Conservation (phyloP, 2,888 invertebrate species). For the Ormyrus pomaceus region DNA sequence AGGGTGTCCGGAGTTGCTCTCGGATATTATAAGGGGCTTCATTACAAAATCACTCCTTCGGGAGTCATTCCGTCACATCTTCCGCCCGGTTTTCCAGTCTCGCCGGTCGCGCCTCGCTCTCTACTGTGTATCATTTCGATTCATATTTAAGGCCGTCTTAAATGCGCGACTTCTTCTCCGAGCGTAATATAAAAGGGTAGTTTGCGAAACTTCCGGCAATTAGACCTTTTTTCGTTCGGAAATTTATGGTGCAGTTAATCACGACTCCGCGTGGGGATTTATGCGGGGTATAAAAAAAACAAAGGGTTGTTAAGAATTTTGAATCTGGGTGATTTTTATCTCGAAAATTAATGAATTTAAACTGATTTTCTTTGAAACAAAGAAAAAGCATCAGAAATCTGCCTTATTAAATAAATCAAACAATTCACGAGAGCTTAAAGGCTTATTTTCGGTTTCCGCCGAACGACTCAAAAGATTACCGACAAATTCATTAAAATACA, state of each 20-base stretch:
- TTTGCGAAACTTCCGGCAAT: constrained; percentile 8
- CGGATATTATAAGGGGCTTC: constrained; percentile 66
- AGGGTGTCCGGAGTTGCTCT: constrained; percentile 57
- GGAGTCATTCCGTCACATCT: constrained; percentile 72
- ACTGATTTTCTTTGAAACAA: too few relatives aligned
- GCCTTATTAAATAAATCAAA: background rate
- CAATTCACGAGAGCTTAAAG: background rate
- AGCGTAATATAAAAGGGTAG: background rate
- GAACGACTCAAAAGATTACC: background rate
- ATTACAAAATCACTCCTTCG: constrained; percentile 73
- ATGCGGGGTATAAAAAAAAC: too few relatives aligned
- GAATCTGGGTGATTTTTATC: too few relatives aligned
- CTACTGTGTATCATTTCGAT: constrained; percentile 16
- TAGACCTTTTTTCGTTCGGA: background rate
- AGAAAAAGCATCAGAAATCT: too few relatives aligned
- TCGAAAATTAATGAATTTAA: too few relatives aligned
- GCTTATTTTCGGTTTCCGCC: background rate
- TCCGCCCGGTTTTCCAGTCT: constrained; percentile 65
- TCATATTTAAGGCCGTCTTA: constrained; percentile 43
- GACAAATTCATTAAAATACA: constrained; percentile 40
- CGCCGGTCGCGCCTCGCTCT: constrained; percentile 57
- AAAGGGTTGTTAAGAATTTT: too few relatives aligned
- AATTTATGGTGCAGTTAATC: background rate
- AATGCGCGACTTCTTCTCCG: constrained; percentile 6
- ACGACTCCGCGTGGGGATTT: too few relatives aligned